Evolutionary conservation across 2,113 vertebrate species (phyloP), one percentile per base, ranked within the genome.

Genomic region (Cyprinodon variegatus): DNA sequence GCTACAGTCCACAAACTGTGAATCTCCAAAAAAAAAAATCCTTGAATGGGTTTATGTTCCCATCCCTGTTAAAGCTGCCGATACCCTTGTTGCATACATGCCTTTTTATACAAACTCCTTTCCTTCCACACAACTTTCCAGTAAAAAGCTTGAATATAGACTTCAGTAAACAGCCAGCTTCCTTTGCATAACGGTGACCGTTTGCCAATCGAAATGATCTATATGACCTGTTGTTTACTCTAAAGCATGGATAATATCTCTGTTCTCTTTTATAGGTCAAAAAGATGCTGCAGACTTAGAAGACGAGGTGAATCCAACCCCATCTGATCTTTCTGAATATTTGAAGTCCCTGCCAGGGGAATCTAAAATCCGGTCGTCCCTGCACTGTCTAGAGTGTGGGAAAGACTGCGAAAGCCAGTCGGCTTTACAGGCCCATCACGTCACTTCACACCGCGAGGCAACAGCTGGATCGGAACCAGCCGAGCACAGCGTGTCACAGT

Each of bases 321-420:
- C 72, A 0, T 77, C 83, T 9, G 86, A 90, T 71, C 84, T 88
- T 37, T 88, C 81, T 0, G 89, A 91, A 76, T 88, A 90, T 70
- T 78, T 87, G 73, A 89, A 89, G 83, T 83, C 87, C 68, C 71
- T 89, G 46, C 87, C 89, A 0, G 87, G 85, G 0, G 88, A 90
- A 65, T 89, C 90, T 61, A 89, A 73, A 78, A 88, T 87, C 66
- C 83, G 83, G 29, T 85, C 83, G 0, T 83, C 88, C 37, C 73
- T 89, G 13, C 83, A 45, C 15, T 92, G 89, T 77, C 72, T 84
- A 14, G 85, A 92, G 29, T 91, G 91, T 46, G 88, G 84, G 5
- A 88, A 76, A 64, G 81, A 89, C 36, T 92, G 82, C 9, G 85
- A 90, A 43, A 90, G 82, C 65, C 87, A 83, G n/a, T 80, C 87